A percentile compares a stretch with the other conserved stretches of the same genome.
Evolutionary conservation across 2,797 vertebrate genomes (phyloP).

Genomic region (Sciaenops ocellatus): DNA sequence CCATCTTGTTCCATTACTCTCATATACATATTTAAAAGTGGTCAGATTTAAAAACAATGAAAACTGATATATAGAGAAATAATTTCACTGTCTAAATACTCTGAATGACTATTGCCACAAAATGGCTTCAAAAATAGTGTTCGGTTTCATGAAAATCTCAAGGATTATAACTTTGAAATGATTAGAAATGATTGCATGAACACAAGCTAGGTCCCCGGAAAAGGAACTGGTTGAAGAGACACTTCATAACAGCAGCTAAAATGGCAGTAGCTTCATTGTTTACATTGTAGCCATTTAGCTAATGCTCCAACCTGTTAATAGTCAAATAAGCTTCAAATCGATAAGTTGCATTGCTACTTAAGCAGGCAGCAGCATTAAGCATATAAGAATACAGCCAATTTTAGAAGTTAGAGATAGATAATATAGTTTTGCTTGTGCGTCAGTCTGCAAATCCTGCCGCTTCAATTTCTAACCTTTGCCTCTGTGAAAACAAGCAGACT

Average conservation of each 20-base stretch:
- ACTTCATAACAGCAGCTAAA: neutral
- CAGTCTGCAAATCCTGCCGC: neutral
- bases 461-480: conserved; percentile 24
- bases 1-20: neutral
- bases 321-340: neutral
- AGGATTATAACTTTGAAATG: neutral
- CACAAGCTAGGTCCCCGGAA: neutral
- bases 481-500: conserved; percentile 42
- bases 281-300: neutral
- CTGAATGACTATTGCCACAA: no score
- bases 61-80: no score
- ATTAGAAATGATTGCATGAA: neutral
- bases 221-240: neutral
- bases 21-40: neutral
- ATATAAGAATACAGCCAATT: neutral
- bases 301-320: neutral
- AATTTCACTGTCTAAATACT: no score
- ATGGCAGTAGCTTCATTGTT: neutral
- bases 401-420: neutral
- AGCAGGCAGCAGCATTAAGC: neutral
- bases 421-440: conserved; percentile 15
- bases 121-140: no score
- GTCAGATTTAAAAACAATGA: neutral
- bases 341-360: neutral
- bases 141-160: neutral